These are phyloP conservation scores for Lepidochitona cinerea DNA, from an alignment of 2,888 invertebrate genomes.

Conservation along the genomic window DNA sequence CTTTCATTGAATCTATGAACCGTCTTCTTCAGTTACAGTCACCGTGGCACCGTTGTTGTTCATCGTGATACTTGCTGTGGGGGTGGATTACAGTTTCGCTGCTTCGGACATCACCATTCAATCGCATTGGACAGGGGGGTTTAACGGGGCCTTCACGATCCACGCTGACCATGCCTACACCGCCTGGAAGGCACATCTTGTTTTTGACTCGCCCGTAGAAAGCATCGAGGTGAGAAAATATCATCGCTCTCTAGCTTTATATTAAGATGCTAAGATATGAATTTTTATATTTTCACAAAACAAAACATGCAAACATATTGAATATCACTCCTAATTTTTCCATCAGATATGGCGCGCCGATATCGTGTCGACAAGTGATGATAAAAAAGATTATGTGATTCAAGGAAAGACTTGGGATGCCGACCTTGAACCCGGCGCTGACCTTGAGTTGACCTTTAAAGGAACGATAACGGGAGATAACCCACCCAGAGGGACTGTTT, in stretches of 20 bases:
- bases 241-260: no score
- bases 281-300: no score
- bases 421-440: conserved; percentile 26
- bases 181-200: not conserved
- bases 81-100: no score
- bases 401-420: conserved; percentile 35
- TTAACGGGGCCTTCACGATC: not conserved
- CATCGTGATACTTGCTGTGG: no score
- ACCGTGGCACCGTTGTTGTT: no score
- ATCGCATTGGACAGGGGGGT: not conserved
- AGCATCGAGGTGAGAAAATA: not conserved
- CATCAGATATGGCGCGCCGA: conserved; percentile 38
- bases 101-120: no score
- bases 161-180: not conserved
- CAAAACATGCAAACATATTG: no score
- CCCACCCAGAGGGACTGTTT: conserved; percentile 22
- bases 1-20: no score
- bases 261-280: no score
- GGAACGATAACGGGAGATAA: conserved; percentile 28
- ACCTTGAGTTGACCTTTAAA: conserved; percentile 33
- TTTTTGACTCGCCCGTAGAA: not conserved
- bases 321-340: no score
- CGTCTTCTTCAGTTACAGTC: no score
- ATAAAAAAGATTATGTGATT: conserved; percentile 31
- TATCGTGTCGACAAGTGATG: not conserved